These are phyloP conservation scores for Drosophila varians DNA, from an alignment of 1,140 invertebrate species.

Conservation along the genomic window DNA sequence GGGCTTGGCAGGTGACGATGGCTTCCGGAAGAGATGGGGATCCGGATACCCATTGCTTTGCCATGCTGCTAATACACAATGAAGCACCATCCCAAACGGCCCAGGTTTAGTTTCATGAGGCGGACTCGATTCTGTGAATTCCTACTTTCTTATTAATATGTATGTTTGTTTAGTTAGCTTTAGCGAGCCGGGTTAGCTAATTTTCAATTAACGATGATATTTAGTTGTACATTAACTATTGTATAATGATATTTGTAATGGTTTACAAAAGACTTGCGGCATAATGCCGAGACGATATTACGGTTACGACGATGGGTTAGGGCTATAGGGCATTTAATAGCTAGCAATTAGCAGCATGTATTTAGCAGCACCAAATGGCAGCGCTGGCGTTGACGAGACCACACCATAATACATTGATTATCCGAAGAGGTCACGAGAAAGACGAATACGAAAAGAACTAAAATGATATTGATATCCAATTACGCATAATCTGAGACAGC, in stretches of 20 bases:
- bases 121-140: constrained; percentile 61
- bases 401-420: constrained; percentile 19
- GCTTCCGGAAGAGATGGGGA: constrained; percentile 43
- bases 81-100: constrained; percentile 37
- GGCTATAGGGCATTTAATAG: constrained; percentile 42
- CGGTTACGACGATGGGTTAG: constrained; percentile 11
- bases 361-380: constrained; percentile 73
- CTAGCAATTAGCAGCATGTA: constrained; percentile 40
- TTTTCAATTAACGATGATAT: constrained; percentile 53
- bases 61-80: constrained; percentile 72
- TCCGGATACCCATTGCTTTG: constrained; percentile 53
- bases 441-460: constrained; percentile 4
- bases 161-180: constrained; percentile 62
- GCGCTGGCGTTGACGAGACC: constrained; percentile 71
- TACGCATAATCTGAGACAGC: constrained; percentile 67
- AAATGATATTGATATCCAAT: constrained; percentile 55
- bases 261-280: constrained; percentile 79
- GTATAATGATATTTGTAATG: constrained; percentile 69
- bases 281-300: constrained; percentile 60
- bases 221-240: constrained; percentile 60
- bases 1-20: constrained; percentile 81
- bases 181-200: constrained; percentile 62
- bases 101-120: constrained; percentile 43
- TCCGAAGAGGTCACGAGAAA: not conserved
- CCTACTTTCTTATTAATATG: constrained; percentile 20